A percentile compares a stretch with the other conserved stretches of the same genome.
phyloP scores from a whole-genome alignment of 2,797 vertebrate species.

The Fratercula arctica region DNA sequence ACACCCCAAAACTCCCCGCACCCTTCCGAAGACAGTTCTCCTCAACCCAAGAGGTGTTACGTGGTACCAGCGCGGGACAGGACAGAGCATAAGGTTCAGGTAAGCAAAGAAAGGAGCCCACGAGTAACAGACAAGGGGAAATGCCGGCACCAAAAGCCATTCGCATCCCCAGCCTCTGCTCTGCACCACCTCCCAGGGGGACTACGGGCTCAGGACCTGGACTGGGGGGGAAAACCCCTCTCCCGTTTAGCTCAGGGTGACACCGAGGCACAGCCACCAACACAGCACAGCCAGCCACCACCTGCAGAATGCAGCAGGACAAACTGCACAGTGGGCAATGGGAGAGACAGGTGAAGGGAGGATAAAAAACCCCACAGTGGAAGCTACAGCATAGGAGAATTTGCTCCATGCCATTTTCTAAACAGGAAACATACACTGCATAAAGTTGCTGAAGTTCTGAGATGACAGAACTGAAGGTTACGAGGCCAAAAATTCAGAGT shows the following conservation, averaged over 20 bases:
- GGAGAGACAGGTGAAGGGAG: rapidly evolving
- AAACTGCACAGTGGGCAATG: rapidly evolving
- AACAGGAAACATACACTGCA: rapidly evolving
- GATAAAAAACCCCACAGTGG: rapidly evolving
- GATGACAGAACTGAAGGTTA: background rate
- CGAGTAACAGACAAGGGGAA: background rate
- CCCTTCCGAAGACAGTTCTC: background rate
- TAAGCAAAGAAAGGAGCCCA: background rate
- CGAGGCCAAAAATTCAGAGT: background rate
- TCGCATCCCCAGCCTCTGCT: background rate
- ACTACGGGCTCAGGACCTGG: background rate
- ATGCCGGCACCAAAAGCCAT: rapidly evolving
- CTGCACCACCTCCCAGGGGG: rapidly evolving
- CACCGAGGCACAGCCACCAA: rapidly evolving
- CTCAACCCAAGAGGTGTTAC: rapidly evolving
- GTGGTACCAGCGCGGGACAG: rapidly evolving
- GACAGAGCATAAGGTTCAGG: rapidly evolving
- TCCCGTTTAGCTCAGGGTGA: background rate
- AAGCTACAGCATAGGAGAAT: rapidly evolving
- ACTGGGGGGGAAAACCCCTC: background rate
- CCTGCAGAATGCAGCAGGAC: background rate
- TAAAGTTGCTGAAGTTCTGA: rapidly evolving
- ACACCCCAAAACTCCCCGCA: rapidly evolving
- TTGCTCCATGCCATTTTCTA: rapidly evolving
- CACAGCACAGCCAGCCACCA: rapidly evolving